A percentile compares a stretch with the other conserved stretches of the same genome.
Conservation (phyloP, 1,140 invertebrate genomes). For the Drosophila yakuba region DNA sequence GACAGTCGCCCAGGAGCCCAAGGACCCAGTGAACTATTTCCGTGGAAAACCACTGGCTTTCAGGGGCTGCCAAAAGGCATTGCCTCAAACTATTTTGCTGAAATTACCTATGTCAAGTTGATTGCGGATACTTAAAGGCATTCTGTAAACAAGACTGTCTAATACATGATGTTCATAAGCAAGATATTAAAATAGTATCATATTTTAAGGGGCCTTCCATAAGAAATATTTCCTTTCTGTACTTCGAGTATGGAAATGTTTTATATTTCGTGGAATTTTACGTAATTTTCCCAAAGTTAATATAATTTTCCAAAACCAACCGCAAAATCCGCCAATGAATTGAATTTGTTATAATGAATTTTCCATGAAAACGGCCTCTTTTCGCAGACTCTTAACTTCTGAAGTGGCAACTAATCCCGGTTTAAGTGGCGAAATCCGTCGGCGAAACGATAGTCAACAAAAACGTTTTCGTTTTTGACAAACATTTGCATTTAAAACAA, state of each 20-base stretch:
- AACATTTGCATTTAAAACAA: slow-evolving; percentile 48
- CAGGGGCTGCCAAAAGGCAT: slow-evolving; percentile 2
- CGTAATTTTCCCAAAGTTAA: background rate
- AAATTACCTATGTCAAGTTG: background rate
- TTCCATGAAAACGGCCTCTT: slow-evolving; percentile 3
- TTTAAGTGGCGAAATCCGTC: slow-evolving; percentile 9
- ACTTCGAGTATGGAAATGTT: too few relatives aligned
- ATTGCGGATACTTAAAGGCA: too few relatives aligned
- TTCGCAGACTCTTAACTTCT: slow-evolving; percentile 3
- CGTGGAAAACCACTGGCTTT: background rate
- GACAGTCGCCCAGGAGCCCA: background rate
- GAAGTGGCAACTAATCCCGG: slow-evolving; percentile 28
- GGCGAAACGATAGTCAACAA: background rate
- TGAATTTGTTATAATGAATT: slow-evolving; percentile 2
- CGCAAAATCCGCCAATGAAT: background rate
- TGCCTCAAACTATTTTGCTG: background rate
- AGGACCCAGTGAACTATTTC: background rate
- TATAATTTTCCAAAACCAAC: background rate
- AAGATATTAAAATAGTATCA: too few relatives aligned
- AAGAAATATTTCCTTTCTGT: too few relatives aligned
- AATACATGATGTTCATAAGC: too few relatives aligned
- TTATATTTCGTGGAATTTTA: background rate
- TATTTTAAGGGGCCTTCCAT: too few relatives aligned
- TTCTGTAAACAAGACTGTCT: too few relatives aligned
- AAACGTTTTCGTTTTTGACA: slow-evolving; percentile 1